Percentiles rank a stretch among this genome's conserved stretches.
phyloP scores from a whole-genome alignment of 2,797 vertebrate genomes.

The Manis pentadactyla region DNA sequence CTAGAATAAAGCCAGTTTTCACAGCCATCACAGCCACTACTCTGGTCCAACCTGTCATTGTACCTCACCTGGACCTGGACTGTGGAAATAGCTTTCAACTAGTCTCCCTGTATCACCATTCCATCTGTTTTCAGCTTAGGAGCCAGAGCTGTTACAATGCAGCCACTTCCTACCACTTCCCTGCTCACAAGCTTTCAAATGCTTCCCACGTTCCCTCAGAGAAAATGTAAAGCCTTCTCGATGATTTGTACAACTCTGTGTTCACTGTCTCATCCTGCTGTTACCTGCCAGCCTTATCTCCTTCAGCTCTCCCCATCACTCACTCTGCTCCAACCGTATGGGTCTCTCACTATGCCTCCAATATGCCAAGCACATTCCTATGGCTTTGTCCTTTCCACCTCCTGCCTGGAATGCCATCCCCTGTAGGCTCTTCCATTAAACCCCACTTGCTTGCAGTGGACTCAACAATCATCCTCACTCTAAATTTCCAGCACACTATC shows the following conservation, averaged over 20 bases:
- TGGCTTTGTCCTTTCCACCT: not conserved
- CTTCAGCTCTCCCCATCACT: not conserved
- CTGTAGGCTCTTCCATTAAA: not conserved
- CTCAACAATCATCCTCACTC: not conserved
- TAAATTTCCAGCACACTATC: not conserved
- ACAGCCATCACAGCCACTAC: not conserved
- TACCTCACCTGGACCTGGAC: not conserved
- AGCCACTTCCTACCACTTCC: not conserved
- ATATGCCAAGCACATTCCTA: not conserved
- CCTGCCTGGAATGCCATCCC: not conserved
- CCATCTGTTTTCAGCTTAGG: not conserved
- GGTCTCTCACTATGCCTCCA: not conserved
- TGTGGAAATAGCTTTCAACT: not conserved
- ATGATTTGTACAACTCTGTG: not conserved
- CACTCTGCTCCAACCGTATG: not conserved
- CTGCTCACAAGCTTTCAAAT: not conserved
- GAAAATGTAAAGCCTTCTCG: not conserved
- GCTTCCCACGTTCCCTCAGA: not conserved
- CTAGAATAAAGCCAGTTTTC: not conserved
- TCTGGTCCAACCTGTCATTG: not conserved
- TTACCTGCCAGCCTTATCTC: not conserved
- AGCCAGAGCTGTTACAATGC: not conserved
- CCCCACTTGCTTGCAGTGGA: not conserved
- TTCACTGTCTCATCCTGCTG: not conserved
- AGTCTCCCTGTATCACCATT: not conserved